Conservation (phyloP, 2,888 invertebrate genomes). For the Chesias legatella region DNA sequence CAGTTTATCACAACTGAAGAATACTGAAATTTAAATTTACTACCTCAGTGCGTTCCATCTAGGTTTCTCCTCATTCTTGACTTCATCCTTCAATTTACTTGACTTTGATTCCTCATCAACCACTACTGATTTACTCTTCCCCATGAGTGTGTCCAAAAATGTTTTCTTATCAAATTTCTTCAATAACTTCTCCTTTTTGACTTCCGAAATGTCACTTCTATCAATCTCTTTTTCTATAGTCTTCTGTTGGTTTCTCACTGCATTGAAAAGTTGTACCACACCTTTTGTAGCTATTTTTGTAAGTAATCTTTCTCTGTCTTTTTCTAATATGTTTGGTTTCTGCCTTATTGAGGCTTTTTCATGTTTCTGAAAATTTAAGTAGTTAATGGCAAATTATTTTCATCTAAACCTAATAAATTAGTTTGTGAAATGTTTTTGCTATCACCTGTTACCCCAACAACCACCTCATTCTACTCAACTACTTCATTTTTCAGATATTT, state of each 20-base stretch:
- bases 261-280: conserved; percentile 95
- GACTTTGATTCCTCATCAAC: conserved; percentile 67
- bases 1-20: no score
- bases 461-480: no score
- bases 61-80: conserved; percentile 60
- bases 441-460: no score
- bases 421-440: not conserved
- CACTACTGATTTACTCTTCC: conserved; percentile 80
- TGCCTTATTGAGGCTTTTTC: conserved; percentile 83
- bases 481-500: no score
- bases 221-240: conserved; percentile 85
- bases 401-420: not conserved
- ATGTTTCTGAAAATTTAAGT: conserved; percentile 74
- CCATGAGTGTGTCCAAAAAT: conserved; percentile 90
- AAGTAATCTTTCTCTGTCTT: conserved; percentile 87
- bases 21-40: no score
- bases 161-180: conserved; percentile 88
- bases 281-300: conserved; percentile 94
- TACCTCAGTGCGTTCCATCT: conserved; percentile 84
- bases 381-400: conserved; percentile 1
- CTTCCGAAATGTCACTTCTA: conserved; percentile 86
- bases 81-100: conserved; percentile 51
- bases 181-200: conserved; percentile 87
- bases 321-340: conserved; percentile 88
- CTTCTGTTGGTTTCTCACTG: conserved; percentile 92